Conservation (phyloP, 2,113 vertebrate genomes). For the Engraulis encrasicolus region DNA sequence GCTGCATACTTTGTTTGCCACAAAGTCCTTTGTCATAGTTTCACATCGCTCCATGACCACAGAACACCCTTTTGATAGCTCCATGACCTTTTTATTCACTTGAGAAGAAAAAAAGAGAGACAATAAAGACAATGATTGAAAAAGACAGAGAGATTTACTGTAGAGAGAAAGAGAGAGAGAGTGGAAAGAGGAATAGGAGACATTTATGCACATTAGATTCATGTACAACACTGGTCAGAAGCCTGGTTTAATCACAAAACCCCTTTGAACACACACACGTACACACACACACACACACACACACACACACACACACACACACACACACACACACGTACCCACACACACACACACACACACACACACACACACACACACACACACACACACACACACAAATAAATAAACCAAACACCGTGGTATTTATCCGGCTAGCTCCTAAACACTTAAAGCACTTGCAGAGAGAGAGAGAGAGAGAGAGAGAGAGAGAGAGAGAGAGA, state of each 20-base stretch:
- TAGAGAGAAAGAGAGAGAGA: neutral
- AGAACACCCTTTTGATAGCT: conserved; percentile 47
- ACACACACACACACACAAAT: conserved; percentile 46
- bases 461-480: neutral
- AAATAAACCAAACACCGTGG: neutral
- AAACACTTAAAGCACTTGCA: neutral
- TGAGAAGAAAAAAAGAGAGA: conserved; percentile 22
- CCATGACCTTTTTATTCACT: conserved; percentile 23
- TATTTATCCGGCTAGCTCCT: neutral
- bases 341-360: neutral
- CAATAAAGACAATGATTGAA: neutral
- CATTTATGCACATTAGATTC: neutral
- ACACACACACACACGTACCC: conserved; percentile 44
- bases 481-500: too few species aligned
- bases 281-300: conserved; percentile 14
- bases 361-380: conserved; percentile 13
- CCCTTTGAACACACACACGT: neutral
- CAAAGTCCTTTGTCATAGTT: conserved; percentile 44
- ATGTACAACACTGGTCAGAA: neutral
- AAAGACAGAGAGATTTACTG: neutral
- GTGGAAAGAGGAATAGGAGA: neutral
- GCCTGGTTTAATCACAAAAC: neutral
- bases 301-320: conserved; percentile 41
- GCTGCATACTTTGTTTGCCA: conserved; percentile 47
- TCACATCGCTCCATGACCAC: conserved; percentile 47